Evolutionary conservation across 2,113 vertebrate genomes (phyloP).

Genomic region (Eonycteris spelaea): DNA sequence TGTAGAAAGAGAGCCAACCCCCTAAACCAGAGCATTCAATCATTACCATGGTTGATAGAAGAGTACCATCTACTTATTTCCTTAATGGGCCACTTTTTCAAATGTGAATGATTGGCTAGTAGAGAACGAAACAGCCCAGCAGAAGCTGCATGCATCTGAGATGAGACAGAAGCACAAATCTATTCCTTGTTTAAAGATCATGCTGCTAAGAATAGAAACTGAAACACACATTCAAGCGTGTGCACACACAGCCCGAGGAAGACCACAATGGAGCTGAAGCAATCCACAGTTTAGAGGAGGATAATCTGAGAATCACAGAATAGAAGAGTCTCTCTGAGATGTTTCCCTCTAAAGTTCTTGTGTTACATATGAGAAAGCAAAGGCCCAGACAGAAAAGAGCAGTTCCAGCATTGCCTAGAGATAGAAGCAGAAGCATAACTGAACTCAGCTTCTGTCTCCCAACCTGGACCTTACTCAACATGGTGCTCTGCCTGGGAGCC

Average conservation of each 20-base stretch:
- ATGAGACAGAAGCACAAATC: conserved; percentile 75
- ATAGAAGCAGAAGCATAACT: neutral
- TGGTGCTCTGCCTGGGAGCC: neutral
- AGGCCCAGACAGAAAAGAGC: neutral
- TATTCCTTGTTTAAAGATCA: conserved; percentile 78
- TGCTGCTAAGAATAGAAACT: conserved; percentile 76
- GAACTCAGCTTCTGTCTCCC: neutral
- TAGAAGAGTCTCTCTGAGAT: neutral
- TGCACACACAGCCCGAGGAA: conserved; percentile 44
- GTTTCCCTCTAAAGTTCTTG: neutral
- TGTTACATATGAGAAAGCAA: neutral
- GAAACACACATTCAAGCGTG: conserved; percentile 54
- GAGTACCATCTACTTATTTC: conserved; percentile 33
- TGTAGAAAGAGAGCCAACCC: neutral
- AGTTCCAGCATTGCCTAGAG: neutral
- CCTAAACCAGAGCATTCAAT: neutral
- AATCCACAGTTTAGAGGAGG: neutral
- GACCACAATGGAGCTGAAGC: neutral
- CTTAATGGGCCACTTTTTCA: conserved; percentile 63
- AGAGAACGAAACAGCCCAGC: conserved; percentile 38
- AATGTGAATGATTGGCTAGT: conserved; percentile 63
- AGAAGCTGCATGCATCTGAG: conserved; percentile 56
- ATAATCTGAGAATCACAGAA: neutral
- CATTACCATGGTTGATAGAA: conserved; percentile 6
- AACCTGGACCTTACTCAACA: neutral